phyloP scores from a whole-genome alignment of 1,140 invertebrate genomes.

The Berghia stephanieae region DNA sequence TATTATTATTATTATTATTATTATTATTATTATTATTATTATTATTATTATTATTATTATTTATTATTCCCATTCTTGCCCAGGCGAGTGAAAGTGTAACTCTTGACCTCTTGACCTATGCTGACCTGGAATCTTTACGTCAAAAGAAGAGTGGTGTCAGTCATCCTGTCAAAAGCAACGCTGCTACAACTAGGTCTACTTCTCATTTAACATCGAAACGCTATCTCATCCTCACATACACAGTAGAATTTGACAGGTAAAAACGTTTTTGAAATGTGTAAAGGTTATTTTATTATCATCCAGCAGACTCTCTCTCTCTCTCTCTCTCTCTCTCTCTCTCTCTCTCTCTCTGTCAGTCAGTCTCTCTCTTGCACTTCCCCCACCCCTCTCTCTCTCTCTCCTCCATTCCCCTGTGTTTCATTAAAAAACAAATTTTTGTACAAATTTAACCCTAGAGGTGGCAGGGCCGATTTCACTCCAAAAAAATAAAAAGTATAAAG shows the following conservation, averaged over 20 bases:
- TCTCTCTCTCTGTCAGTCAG: no score
- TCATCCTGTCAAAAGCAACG: conserved; percentile 41
- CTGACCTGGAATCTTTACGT: conserved; percentile 62
- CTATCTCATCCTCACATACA: conserved; percentile 66
- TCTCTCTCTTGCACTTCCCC: no score
- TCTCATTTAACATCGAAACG: conserved; percentile 60
- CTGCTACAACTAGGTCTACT: conserved; percentile 40
- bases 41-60: background rate
- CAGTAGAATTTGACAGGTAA: conserved; percentile 67
- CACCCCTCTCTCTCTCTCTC: no score
- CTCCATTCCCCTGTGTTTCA: no score
- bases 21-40: background rate
- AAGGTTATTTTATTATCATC: no score
- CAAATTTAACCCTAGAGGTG: no score
- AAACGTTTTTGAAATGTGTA: no score
- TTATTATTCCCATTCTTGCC: conserved; percentile 17
- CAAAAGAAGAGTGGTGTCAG: conserved; percentile 55
- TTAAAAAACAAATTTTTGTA: no score
- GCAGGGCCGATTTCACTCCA: no score
- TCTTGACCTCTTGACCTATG: conserved; percentile 64
- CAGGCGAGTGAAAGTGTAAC: conserved; percentile 64
- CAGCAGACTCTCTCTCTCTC: no score
- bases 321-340: no score
- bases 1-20: background rate
- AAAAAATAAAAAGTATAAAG: no score